A percentile compares a stretch with the other conserved stretches of the same genome.
phyloP scores from a whole-genome alignment of 2,113 vertebrate species.

The Bettongia penicillata region DNA sequence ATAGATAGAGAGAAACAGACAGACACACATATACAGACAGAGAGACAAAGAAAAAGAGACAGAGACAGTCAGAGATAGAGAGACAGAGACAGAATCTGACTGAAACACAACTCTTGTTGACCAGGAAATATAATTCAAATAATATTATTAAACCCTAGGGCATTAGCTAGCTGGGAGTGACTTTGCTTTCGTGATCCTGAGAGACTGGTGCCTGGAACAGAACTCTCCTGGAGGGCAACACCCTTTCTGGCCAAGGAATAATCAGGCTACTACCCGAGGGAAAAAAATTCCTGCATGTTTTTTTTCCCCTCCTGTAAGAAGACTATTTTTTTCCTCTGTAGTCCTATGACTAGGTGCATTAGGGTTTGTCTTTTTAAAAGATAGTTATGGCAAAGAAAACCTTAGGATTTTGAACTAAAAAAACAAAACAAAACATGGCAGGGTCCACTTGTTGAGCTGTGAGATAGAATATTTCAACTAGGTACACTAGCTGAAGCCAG shows the following conservation, averaged over 20 bases:
- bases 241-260: neutral
- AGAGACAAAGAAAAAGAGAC: too few species aligned
- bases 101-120: neutral
- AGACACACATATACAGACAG: too few species aligned
- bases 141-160: neutral
- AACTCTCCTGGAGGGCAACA: neutral
- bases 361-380: neutral
- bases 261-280: neutral
- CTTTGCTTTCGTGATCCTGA: neutral
- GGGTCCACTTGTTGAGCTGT: neutral
- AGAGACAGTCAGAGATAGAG: neutral
- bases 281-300: neutral
- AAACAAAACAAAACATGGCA: neutral
- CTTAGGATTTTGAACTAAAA: neutral
- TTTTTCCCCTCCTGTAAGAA: neutral
- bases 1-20: neutral
- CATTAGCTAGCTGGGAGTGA: neutral
- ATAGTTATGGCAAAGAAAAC: neutral
- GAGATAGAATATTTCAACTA: neutral
- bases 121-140: neutral
- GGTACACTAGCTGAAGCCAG: neutral
- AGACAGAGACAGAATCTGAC: neutral
- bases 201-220: neutral
- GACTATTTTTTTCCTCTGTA: neutral
- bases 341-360: neutral